phyloP scores from a whole-genome alignment of 2,797 vertebrate genomes.

The Garrulus glandarius region DNA sequence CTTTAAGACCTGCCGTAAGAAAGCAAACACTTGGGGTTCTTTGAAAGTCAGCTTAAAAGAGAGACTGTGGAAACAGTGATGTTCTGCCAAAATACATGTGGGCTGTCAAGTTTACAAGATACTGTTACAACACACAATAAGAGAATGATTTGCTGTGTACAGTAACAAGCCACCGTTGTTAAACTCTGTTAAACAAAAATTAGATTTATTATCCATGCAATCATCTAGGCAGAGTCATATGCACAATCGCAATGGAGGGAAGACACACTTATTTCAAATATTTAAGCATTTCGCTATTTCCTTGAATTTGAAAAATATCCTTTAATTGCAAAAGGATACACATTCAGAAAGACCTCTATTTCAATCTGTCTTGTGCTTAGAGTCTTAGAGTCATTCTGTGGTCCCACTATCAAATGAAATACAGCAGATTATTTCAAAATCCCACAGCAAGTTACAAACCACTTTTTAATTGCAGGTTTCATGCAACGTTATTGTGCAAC shows the following conservation, averaged over 20 bases:
- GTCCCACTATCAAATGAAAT: background rate
- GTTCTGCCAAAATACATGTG: conserved; percentile 48
- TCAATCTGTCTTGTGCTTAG: background rate
- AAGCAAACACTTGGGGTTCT: conserved; percentile 53
- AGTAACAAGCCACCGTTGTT: conserved; percentile 39
- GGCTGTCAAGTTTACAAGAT: conserved; percentile 42
- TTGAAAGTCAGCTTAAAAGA: conserved; percentile 51
- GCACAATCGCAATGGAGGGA: background rate
- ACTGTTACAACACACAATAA: conserved; percentile 38
- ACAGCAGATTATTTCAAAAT: background rate
- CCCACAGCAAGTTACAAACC: background rate
- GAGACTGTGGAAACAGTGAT: conserved; percentile 31
- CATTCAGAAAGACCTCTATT: background rate
- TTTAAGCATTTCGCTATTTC: background rate
- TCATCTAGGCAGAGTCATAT: background rate
- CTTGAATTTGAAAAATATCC: background rate
- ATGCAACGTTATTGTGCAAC: background rate
- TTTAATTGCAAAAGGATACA: background rate
- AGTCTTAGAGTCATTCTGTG: background rate
- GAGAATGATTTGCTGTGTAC: background rate
- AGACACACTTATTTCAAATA: background rate
- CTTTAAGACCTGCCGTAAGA: conserved; percentile 1
- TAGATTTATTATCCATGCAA: background rate
- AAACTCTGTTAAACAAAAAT: background rate
- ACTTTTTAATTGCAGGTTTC: background rate